phyloP scores from a whole-genome alignment of 35 echinoderm and acorn worm genomes.

The Lytechinus pictus region DNA sequence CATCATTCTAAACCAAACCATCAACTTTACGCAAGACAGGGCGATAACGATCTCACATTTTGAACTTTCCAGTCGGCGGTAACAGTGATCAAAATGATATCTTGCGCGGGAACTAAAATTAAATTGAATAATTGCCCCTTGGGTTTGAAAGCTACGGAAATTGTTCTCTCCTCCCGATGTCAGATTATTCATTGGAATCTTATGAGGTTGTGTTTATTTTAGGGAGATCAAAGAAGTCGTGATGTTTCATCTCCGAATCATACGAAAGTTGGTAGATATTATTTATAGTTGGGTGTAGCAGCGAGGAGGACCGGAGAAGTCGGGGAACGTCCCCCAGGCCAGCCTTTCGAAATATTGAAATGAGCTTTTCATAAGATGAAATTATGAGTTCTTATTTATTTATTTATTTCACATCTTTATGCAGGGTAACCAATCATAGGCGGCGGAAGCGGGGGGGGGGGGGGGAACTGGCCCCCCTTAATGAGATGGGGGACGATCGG shows the following conservation, averaged over 20 bases:
- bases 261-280: not conserved
- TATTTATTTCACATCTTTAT: too few species aligned
- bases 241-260: not conserved
- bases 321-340: not conserved
- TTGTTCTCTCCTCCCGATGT: not conserved
- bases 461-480: too few species aligned
- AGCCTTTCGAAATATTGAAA: too few species aligned
- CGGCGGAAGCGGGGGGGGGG: too few species aligned
- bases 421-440: too few species aligned
- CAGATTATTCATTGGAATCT: not conserved
- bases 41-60: not conserved
- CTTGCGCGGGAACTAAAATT: not conserved
- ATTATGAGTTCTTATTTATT: too few species aligned
- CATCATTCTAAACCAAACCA: not conserved
- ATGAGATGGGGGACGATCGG: too few species aligned
- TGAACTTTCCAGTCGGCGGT: not conserved
- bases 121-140: not conserved
- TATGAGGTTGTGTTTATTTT: not conserved
- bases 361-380: too few species aligned
- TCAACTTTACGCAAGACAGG: not conserved
- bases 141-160: not conserved
- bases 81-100: not conserved
- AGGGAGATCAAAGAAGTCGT: not conserved
- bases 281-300: not conserved
- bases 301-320: not conserved